phyloP scores from a whole-genome alignment of 2,113 vertebrate species.

The Petromus typicus region DNA sequence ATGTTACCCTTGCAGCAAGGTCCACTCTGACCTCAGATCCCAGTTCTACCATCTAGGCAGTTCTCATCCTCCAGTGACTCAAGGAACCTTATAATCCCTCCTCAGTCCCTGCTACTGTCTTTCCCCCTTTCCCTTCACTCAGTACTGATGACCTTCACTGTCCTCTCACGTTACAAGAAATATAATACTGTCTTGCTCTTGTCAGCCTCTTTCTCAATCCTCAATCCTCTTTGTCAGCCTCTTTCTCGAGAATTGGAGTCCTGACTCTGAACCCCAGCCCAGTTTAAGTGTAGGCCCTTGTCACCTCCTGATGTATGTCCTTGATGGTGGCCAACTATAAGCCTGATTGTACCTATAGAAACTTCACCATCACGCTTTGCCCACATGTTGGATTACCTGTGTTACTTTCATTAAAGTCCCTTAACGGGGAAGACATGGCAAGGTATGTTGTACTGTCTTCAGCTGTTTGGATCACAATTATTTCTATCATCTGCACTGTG shows the following conservation, averaged over 20 bases:
- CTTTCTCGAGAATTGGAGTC: neutral
- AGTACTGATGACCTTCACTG: neutral
- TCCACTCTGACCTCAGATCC: neutral
- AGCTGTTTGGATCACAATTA: slow-evolving; percentile 41
- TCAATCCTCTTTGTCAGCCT: neutral
- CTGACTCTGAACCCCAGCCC: neutral
- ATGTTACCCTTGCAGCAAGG: neutral
- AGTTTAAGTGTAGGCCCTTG: neutral
- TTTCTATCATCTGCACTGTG: neutral
- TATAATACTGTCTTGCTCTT: neutral
- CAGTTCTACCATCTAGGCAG: neutral
- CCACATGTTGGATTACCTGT: neutral
- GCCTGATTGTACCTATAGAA: neutral
- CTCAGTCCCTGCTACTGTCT: neutral
- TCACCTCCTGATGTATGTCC: neutral
- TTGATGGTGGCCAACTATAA: slow-evolving; percentile 10
- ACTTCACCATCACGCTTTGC: neutral
- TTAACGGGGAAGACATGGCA: slow-evolving; percentile 44
- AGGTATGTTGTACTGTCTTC: neutral
- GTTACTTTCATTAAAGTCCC: neutral
- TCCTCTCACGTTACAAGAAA: neutral
- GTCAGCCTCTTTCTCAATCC: neutral
- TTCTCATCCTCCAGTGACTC: neutral
- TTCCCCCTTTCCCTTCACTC: neutral
- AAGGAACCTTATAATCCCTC: neutral